Evolutionary conservation across 2,113 vertebrate species (phyloP).

Genomic region (Gopherus flavomarginatus): DNA sequence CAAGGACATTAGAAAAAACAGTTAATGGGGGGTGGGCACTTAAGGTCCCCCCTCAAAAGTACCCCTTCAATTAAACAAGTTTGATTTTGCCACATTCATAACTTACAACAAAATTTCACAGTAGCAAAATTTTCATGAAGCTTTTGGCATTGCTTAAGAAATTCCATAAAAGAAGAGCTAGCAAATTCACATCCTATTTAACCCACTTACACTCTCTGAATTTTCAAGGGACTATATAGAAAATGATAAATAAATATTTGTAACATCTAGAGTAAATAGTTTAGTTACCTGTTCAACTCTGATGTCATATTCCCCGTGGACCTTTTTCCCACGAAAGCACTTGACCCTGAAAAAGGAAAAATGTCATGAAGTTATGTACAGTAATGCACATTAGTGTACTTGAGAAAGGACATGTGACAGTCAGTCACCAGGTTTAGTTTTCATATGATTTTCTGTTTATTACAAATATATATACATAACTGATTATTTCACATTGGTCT

Average conservation of each 20-base stretch:
- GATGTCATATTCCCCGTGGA: conserved; percentile 95
- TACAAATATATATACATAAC: background rate
- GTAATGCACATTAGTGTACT: background rate
- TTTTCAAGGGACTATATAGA: background rate
- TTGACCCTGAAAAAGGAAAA: conserved; percentile 86
- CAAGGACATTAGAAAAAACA: background rate
- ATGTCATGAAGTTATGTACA: background rate
- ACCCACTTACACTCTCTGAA: background rate
- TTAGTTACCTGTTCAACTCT: conserved; percentile 94
- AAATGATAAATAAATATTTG: background rate
- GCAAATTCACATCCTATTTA: background rate
- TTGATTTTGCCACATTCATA: background rate
- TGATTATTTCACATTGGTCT: background rate
- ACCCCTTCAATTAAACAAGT: background rate
- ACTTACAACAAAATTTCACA: background rate
- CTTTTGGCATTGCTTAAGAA: background rate
- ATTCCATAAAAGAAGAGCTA: background rate
- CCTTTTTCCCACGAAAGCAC: conserved; percentile 94
- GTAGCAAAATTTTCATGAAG: background rate
- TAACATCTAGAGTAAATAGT: background rate
- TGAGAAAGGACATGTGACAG: background rate
- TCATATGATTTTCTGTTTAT: background rate
- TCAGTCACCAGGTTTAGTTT: background rate
- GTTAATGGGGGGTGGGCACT: background rate
- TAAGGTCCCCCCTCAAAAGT: background rate